Evolutionary conservation across 2,113 vertebrate genomes (phyloP).

Genomic region (Paradoxurus hermaphroditus): DNA sequence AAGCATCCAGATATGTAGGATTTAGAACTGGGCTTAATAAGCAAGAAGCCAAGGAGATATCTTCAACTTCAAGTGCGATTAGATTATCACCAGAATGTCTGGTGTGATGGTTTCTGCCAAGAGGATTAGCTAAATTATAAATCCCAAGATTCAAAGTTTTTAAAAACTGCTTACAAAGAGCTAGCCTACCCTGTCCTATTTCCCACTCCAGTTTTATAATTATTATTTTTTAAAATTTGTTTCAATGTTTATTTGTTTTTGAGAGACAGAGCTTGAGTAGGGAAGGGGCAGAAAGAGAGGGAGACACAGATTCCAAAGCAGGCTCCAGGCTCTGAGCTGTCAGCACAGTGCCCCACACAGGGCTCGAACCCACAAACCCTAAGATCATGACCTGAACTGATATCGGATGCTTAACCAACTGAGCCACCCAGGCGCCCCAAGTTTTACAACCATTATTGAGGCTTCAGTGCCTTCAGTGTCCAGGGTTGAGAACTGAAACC

Average conservation of each 20-base stretch:
- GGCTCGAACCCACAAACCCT: too few relatives aligned
- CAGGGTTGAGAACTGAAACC: not conserved
- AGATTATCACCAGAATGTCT: not conserved
- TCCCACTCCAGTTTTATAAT: not conserved
- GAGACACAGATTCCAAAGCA: too few relatives aligned
- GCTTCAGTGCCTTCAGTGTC: not conserved
- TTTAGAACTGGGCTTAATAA: not conserved
- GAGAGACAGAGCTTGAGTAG: too few relatives aligned
- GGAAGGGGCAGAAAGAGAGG: too few relatives aligned
- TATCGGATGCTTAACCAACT: too few relatives aligned
- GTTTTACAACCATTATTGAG: not conserved
- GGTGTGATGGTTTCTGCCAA: not conserved
- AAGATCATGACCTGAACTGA: too few relatives aligned
- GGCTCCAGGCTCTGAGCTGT: too few relatives aligned
- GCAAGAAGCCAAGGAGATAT: not conserved
- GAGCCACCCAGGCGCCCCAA: not conserved
- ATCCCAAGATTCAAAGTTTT: not conserved
- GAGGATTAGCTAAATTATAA: slow-evolving; percentile 15
- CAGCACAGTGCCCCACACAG: too few relatives aligned
- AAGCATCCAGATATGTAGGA: not conserved
- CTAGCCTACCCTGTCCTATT: not conserved
- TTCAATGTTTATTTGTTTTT: too few relatives aligned
- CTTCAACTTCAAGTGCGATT: not conserved
- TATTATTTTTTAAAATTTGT: too few relatives aligned
- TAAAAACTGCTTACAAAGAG: not conserved